Evolutionary conservation across 2,888 invertebrate genomes (phyloP), one percentile per base, ranked within the genome.

Genomic region (Tetranychus piercei): DNA sequence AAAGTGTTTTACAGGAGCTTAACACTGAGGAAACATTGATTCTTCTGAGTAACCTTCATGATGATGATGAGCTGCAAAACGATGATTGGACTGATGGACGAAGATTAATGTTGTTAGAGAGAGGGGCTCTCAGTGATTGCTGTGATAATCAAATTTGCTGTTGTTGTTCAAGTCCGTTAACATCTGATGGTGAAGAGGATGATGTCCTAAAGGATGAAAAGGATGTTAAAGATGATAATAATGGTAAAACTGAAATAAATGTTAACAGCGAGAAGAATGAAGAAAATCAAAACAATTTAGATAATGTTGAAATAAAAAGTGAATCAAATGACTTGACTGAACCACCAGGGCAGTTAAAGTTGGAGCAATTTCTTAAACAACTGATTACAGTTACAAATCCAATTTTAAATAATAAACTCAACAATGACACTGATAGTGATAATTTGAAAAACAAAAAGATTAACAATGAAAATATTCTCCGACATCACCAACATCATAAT

Each of bases 291-390:
- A 55, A 15, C 15, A 55, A 15, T 55, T 15, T 15, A 55, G 55
- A 55, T 55, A 15, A 55, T 55, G 15, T 55, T 55, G 55, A 15
- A 55, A 15, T 15, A 55, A 55, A 9, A 15, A 34, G 22, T n/a
- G 22, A 22, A 69, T 55, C 55, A 9, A 55, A 55, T 6, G 11
- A 55, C 9, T 55, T 55, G 15, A 71, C 77, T 11, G 77, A 77
- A 72, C 77, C 77, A 45, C 77, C 77, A 15, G 76, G 76, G 73
- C 77, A 77, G 70, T 71, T 77, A 44, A 77, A 77, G 74, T 66
- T 77, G 20, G 77, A 77, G 76, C 75, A 77, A 70, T 77, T 77
- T 65, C 74, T 77, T 20, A 74, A 76, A 74, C 74, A 77, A 69
- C 69, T 77, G 22, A 74, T 72, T 64, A 74, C 71, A 6, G 70